Conservation (phyloP, 2,888 invertebrate genomes). For the Dicycla oo region DNA sequence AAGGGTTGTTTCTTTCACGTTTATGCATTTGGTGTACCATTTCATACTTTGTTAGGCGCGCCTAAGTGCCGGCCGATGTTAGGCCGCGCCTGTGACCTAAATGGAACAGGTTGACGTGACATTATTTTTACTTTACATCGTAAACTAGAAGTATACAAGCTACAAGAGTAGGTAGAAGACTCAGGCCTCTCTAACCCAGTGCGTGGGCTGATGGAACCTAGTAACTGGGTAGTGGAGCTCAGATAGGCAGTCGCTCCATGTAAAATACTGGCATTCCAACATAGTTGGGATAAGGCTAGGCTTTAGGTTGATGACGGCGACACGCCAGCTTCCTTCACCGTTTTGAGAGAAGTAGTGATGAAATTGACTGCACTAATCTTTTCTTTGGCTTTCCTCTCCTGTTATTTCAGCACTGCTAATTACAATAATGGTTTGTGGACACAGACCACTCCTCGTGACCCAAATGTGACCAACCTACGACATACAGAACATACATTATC, state of each 20-base stretch:
- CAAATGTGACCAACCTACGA: slow-evolving; percentile 17
- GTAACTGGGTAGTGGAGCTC: not conserved
- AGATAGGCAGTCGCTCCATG: not conserved
- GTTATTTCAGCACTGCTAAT: not conserved
- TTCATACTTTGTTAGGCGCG: slow-evolving; percentile 17
- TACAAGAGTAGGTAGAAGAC: not conserved
- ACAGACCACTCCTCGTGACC: slow-evolving; percentile 29
- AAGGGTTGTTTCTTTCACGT: not conserved
- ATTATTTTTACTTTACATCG: not conserved
- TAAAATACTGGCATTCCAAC: not conserved
- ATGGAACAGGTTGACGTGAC: not conserved
- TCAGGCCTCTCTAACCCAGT: too few species aligned
- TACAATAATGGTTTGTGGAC: slow-evolving; percentile 22
- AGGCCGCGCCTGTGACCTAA: slow-evolving; percentile 27
- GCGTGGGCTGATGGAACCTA: not conserved
- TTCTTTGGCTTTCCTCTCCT: too few species aligned
- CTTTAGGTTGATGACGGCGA: too few species aligned
- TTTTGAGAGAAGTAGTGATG: not conserved
- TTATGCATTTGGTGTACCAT: slow-evolving; percentile 19
- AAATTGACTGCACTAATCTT: too few species aligned
- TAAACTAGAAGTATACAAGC: not conserved
- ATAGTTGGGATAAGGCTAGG: not conserved
- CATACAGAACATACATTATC: too few species aligned
- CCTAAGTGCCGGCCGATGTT: not conserved
- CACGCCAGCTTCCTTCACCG: not conserved